Base-by-base conservation (phyloP, 2,888 invertebrate genomes). In the Amblyjoppa fuscipennis region DNA sequence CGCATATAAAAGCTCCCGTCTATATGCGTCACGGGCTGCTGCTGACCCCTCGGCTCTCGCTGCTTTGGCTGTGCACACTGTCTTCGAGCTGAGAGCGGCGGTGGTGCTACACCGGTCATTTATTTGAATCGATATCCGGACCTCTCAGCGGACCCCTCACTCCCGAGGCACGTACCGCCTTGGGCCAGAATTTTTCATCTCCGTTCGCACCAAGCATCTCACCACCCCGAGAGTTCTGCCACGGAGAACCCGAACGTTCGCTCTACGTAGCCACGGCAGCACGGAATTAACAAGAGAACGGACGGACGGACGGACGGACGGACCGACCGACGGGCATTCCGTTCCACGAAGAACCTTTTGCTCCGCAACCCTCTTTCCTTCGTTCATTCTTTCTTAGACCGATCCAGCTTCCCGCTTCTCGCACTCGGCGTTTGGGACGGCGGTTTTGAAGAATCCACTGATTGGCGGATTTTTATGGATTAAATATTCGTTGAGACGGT, bases 91-190 rank as follows among this genome's bases (percentile, higher is more conserved):
- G 45, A 45, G 45, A 45, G 13, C 16, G 28, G 31, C 53, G 64
- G 53, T 34, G 49, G 64, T 78, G 45, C 69, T 80, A 76, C 74
- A 79, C 59, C 81, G 87, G 77, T 87, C 89, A 90, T 90, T 91
- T 91, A 91, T 91, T 90, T 90, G 90, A 90, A 91, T 91, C 91
- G 91, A 91, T 90, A 90, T 90, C 87, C 90, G 89, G 88, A 88
- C 87, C 89, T 91, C 89, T 89, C 91, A 90, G 92, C 91, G 89
- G 90, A 90, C 82, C 88, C 73, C 73, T 71, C 88, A 84, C 85
- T 87, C 89, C 82, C 88, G 77, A 87, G 88, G 87, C 87, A 89
- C 89, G 89, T 88, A 91, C 88, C 89, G 90, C 90, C 90, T 89
- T 88, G 85, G 88, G 89, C 86, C 88, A 87, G 82, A 88, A 91